Evolutionary conservation across 2,797 vertebrate species (phyloP), one percentile per base, ranked within the genome.

Genomic region (Sebastes hopkinsi): DNA sequence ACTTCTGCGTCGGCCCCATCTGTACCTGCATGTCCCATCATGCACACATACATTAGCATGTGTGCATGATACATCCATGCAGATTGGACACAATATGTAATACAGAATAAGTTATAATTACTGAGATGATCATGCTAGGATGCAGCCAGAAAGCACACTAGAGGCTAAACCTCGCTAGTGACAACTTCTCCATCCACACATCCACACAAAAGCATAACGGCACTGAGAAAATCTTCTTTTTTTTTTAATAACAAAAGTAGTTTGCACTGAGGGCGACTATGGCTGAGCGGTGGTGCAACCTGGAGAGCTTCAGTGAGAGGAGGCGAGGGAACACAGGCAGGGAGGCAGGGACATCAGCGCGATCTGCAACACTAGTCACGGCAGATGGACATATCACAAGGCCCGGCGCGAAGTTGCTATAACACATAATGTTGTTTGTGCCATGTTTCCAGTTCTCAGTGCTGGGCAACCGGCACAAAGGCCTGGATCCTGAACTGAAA

Each of bases 321-420:
- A 82, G 90, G 81, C 65, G 52, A 82, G 84, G 87, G 81, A 83
- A 72, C 79, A 54, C 85, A 73, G 67, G 69, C 72, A 69, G 82
- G 78, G 77, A 85, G 79, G 79, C 77, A 65, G 83, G 81, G 82
- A 87, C 62, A 84, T 83, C 72, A 66, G 82, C 81, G 72, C 72
- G 88, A 83, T 87, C 82, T 83, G 89, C 89, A 88, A 87, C 88
- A 90, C 85, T 89, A 78, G 83, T 84, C 83, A 74, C 64, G 78
- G 86, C 92, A 93, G 92, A 93, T 93, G 91, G 92, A 90, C 87
- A 42, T 69, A 85, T 90, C 89, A 83, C 80, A 73, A 77, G 88
- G 85, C 88, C 83, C 84, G 50, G 82, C 23, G 83, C 61, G 67
- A 88, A 88, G 80, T 83, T 70, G 81, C 88, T 85, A 56, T 86